Evolutionary conservation across 2,113 vertebrate species (phyloP).

Genomic region (Ia io): DNA sequence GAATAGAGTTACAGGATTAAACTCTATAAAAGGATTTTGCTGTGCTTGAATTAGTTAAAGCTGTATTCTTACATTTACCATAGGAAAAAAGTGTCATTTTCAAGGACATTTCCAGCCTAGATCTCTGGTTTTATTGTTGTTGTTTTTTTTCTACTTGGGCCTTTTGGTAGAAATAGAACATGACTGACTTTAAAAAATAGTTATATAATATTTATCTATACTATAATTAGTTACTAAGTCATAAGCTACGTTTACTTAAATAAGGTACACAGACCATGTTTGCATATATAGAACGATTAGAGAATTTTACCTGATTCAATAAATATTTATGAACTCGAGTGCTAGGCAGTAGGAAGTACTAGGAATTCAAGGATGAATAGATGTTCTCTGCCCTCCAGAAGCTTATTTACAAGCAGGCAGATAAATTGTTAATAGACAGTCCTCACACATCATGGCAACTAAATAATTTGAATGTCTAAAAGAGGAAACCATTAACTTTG

Average conservation of each 20-base stretch:
- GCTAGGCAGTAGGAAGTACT: neutral
- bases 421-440: neutral
- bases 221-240: neutral
- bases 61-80: slow-evolving; percentile 15
- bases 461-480: neutral
- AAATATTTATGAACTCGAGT: slow-evolving; percentile 14
- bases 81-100: neutral
- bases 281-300: neutral
- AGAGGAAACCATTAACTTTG: neutral
- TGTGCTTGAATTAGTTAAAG: slow-evolving; percentile 16
- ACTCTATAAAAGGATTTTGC: neutral
- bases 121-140: neutral
- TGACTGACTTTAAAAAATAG: neutral
- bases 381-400: neutral
- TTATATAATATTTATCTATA: neutral
- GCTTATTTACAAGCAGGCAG: neutral
- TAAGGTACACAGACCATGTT: neutral
- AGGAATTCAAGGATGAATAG: neutral
- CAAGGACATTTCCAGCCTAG: neutral
- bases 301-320: neutral
- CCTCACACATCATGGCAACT: neutral
- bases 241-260: neutral
- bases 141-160: neutral
- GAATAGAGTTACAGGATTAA: slow-evolving; percentile 37
- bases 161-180: neutral